Evolutionary conservation across 2,113 vertebrate species (phyloP).

Genomic region (Rhizomys pruinosus): DNA sequence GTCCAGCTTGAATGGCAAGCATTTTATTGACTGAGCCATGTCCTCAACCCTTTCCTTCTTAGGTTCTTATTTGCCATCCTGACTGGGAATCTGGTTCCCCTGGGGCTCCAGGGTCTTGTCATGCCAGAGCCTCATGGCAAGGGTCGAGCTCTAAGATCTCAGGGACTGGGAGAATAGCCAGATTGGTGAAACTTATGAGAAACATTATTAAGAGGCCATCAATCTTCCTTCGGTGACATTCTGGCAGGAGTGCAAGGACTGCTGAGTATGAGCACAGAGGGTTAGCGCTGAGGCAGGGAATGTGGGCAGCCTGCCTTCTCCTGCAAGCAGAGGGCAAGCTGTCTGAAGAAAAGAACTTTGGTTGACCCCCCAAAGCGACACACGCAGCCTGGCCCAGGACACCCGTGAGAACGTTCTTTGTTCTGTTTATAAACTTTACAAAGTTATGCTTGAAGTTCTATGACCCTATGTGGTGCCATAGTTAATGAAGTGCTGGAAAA

Average conservation of each 20-base stretch:
- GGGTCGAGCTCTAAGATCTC: constrained; percentile 52
- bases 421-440: constrained; percentile 86
- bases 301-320: constrained; percentile 45
- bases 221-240: constrained; percentile 66
- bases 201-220: constrained; percentile 77
- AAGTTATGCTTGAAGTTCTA: constrained; percentile 85
- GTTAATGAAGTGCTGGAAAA: constrained; percentile 87
- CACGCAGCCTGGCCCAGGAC: constrained; percentile 77
- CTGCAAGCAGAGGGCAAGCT: constrained; percentile 42
- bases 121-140: not conserved
- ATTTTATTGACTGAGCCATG: not conserved
- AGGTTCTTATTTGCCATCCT: not conserved
- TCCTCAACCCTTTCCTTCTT: not conserved
- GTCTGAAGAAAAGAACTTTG: constrained; percentile 81
- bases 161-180: constrained; percentile 62
- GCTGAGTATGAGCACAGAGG: not conserved
- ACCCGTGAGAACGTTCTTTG: constrained; percentile 84
- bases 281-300: constrained; percentile 59
- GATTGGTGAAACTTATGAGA: constrained; percentile 64
- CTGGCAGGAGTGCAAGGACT: constrained; percentile 44
- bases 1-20: not conserved
- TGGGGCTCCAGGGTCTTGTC: not conserved
- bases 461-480: constrained; percentile 81
- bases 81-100: not conserved
- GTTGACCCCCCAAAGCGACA: constrained; percentile 80